Conservation (phyloP, 2,797 vertebrate species). For the Gephyroberyx darwinii region DNA sequence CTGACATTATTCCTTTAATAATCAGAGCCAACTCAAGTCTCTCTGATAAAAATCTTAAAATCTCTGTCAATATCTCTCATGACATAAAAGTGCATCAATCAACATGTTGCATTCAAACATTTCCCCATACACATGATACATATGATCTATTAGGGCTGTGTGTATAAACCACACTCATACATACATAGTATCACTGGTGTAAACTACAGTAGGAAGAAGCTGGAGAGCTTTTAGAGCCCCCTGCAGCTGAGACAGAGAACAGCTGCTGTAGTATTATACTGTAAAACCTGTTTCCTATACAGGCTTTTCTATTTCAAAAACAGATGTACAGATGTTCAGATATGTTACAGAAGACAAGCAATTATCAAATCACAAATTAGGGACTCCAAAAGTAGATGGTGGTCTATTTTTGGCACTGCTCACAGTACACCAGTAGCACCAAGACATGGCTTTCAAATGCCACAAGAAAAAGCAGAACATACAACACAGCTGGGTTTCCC, state of each 20-base stretch:
- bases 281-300: slow-evolving; percentile 56
- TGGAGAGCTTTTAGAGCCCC: slow-evolving; percentile 38
- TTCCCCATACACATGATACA: slow-evolving; percentile 36
- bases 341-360: slow-evolving; percentile 52
- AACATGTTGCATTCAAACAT: slow-evolving; percentile 51
- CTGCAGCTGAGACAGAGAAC: slow-evolving; percentile 57
- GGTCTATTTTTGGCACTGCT: slow-evolving; percentile 62
- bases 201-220: slow-evolving; percentile 56
- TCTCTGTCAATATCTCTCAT: slow-evolving; percentile 32
- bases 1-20: no score
- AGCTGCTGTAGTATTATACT: slow-evolving; percentile 47
- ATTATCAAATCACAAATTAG: slow-evolving; percentile 55
- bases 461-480: slow-evolving; percentile 60
- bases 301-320: slow-evolving; percentile 53
- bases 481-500: slow-evolving; percentile 48
- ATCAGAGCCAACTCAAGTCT: slow-evolving; percentile 37
- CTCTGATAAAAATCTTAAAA: slow-evolving; percentile 19
- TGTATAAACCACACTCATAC: slow-evolving; percentile 41
- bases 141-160: slow-evolving; percentile 29
- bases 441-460: slow-evolving; percentile 65
- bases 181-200: slow-evolving; percentile 41
- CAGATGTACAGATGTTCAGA: slow-evolving; percentile 43
- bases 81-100: slow-evolving; percentile 65
- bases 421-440: slow-evolving; percentile 68
- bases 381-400: slow-evolving; percentile 46